These are phyloP conservation scores for Callipepla californica DNA, from an alignment of 2,113 vertebrate genomes.

Conservation along the genomic window DNA sequence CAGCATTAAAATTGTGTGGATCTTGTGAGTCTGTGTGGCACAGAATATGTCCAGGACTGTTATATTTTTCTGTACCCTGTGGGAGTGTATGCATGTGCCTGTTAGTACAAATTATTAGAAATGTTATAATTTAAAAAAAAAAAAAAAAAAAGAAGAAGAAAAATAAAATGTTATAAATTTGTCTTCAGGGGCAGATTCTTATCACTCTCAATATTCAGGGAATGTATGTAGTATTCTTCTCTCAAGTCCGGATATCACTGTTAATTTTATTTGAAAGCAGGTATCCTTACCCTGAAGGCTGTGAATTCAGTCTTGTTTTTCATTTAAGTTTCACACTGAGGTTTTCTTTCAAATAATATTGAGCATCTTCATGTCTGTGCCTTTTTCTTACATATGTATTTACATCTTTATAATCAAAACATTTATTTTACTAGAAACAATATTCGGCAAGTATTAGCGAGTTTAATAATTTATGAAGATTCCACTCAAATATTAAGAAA, in stretches of 20 bases:
- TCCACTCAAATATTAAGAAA: too few relatives aligned
- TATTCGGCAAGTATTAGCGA: neutral
- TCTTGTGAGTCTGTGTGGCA: neutral
- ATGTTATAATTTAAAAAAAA: neutral
- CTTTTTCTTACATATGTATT: neutral
- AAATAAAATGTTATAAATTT: neutral
- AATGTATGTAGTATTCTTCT: neutral
- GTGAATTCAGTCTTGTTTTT: neutral
- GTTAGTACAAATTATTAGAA: neutral
- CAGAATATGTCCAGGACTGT: rapidly evolving
- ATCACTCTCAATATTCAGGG: neutral
- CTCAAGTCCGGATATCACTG: rapidly evolving
- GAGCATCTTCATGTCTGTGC: neutral
- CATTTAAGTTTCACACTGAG: neutral
- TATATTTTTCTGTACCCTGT: rapidly evolving
- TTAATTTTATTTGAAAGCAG: neutral
- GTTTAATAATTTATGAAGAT: neutral
- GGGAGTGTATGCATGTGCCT: rapidly evolving
- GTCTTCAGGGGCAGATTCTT: neutral
- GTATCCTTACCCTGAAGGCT: neutral
- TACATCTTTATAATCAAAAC: neutral
- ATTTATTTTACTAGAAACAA: neutral
- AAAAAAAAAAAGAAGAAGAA: neutral
- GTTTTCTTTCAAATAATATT: neutral
- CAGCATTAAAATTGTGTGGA: neutral